A percentile compares a stretch with the other conserved stretches of the same genome.
Conservation (phyloP, 2,113 vertebrate genomes). For the Vidua chalybeata region DNA sequence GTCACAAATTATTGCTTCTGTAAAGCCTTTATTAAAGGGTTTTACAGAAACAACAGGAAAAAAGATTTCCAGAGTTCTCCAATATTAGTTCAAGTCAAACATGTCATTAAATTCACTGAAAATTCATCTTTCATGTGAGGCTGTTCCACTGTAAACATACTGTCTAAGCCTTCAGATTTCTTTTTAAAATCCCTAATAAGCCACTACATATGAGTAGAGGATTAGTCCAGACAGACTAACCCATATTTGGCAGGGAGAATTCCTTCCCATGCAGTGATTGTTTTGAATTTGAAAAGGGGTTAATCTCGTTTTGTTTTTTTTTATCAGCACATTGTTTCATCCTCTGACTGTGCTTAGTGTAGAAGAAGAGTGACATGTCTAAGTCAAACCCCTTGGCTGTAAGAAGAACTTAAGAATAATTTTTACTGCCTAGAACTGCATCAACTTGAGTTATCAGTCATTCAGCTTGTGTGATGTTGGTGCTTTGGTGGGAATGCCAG, state of each 20-base stretch:
- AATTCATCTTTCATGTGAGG: not conserved
- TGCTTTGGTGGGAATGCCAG: not conserved
- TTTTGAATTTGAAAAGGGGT: not conserved
- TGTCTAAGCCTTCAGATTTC: not conserved
- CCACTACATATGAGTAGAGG: not conserved
- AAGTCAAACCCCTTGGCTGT: not conserved
- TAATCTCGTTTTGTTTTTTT: not conserved
- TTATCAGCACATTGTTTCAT: not conserved
- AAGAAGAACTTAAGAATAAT: not conserved
- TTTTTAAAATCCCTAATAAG: constrained; percentile 36
- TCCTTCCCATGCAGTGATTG: not conserved
- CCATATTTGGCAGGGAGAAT: not conserved
- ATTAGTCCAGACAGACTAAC: constrained; percentile 45
- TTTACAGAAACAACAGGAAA: not conserved
- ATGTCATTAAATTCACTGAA: not conserved
- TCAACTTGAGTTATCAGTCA: not conserved
- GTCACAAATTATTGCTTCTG: not conserved
- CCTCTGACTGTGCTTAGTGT: not conserved
- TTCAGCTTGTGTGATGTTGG: not conserved
- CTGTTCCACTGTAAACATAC: constrained; percentile 3
- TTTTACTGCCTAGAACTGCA: not conserved
- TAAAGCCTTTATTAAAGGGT: not conserved
- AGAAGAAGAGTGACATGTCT: not conserved
- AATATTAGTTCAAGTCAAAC: not conserved
- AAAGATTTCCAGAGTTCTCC: not conserved